These are phyloP conservation scores for Acanthosepion esculentum DNA, from an alignment of 2,888 invertebrate species.

Conservation along the genomic window DNA sequence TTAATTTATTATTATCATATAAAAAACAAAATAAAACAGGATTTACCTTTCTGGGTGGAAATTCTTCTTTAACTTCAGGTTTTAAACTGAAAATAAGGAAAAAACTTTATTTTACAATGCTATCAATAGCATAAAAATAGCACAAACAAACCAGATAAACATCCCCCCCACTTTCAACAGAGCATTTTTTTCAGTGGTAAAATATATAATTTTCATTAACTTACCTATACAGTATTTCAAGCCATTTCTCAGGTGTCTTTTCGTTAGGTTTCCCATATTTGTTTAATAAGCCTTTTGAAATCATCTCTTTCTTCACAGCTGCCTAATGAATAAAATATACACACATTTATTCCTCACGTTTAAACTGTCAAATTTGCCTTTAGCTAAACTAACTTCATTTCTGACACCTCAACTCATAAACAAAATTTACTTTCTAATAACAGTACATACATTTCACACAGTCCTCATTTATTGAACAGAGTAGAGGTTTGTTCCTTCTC, in stretches of 20 bases:
- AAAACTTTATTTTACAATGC: not conserved
- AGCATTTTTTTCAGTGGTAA: not conserved
- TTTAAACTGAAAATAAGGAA: not conserved
- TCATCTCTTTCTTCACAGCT: conserved; percentile 89
- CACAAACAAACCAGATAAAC: not conserved
- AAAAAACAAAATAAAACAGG: too few relatives aligned
- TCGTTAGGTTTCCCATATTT: conserved; percentile 98
- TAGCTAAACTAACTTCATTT: not conserved
- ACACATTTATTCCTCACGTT: not conserved
- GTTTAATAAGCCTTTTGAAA: conserved; percentile 92
- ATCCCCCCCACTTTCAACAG: not conserved
- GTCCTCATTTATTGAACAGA: too few relatives aligned
- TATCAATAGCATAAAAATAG: not conserved
- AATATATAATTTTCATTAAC: not conserved
- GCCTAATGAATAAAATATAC: conserved; percentile 77
- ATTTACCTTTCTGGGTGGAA: not conserved
- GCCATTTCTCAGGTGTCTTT: conserved; percentile 95
- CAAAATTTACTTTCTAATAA: too few relatives aligned
- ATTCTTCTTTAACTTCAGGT: not conserved
- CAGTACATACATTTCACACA: not conserved
- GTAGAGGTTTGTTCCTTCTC: not conserved
- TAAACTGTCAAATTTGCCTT: not conserved
- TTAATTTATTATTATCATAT: too few relatives aligned
- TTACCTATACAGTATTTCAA: not conserved
- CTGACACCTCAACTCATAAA: not conserved